A percentile compares a stretch with the other conserved stretches of the same genome.
These are phyloP conservation scores for Rhynchotus rufescens DNA, from an alignment of 2,797 vertebrate species.

Conservation along the genomic window DNA sequence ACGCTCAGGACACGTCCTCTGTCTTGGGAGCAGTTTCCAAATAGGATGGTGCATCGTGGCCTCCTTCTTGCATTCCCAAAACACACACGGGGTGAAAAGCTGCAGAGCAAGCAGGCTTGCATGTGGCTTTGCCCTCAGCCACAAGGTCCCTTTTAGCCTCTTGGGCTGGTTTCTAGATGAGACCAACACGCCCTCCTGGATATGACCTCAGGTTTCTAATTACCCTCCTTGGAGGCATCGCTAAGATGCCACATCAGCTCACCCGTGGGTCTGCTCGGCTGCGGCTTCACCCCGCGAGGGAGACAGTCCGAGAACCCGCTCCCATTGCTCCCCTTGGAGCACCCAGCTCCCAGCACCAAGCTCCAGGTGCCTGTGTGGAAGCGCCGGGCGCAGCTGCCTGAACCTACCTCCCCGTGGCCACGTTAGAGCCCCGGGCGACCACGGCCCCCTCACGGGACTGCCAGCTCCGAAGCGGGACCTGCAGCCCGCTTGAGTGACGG, in stretches of 20 bases:
- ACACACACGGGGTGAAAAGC: neutral
- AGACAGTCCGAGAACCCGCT: too few relatives aligned
- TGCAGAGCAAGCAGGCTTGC: neutral
- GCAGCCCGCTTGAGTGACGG: neutral
- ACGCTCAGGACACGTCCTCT: fast-evolving
- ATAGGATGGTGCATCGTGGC: neutral
- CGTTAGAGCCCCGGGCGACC: neutral
- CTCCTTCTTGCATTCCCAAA: neutral
- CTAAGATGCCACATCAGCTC: neutral
- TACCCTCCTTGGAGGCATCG: neutral
- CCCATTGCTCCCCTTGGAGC: too few relatives aligned
- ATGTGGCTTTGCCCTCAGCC: constrained; percentile 44
- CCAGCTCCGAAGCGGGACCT: neutral
- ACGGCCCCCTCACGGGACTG: neutral
- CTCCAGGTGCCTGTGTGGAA: neutral
- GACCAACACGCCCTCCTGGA: neutral
- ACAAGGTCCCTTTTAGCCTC: constrained; percentile 29
- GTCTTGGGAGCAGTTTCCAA: neutral
- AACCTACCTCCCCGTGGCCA: neutral
- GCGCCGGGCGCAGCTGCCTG: neutral
- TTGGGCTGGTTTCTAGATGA: neutral
- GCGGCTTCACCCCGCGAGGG: fast-evolving
- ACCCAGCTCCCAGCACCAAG: too few relatives aligned
- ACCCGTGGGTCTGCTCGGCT: fast-evolving
- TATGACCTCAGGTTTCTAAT: constrained; percentile 9